Conservation (phyloP, 2,797 vertebrate genomes). For the Chiroxiphia lanceolata region DNA sequence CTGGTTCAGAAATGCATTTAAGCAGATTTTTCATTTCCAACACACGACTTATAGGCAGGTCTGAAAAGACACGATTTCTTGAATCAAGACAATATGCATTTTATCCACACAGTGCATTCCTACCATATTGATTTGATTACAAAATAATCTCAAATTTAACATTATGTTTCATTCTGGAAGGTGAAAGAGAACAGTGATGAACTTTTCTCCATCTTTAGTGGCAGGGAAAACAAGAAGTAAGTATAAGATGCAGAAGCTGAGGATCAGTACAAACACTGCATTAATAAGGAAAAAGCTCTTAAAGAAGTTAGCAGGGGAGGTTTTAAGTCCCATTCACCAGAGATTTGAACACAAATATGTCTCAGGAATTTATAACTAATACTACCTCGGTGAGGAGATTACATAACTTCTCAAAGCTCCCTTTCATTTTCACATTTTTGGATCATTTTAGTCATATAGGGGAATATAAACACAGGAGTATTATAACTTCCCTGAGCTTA, state of each 20-base stretch:
- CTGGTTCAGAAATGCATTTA: neutral
- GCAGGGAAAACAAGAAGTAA: neutral
- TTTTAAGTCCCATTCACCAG: neutral
- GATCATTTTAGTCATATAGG: neutral
- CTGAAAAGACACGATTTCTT: neutral
- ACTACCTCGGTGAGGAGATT: neutral
- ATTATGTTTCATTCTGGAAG: neutral
- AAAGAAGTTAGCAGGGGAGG: neutral
- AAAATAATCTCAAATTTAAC: neutral
- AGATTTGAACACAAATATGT: neutral
- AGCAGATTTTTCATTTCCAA: neutral
- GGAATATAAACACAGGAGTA: neutral
- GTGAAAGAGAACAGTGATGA: neutral
- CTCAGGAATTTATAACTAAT: neutral
- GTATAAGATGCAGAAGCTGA: neutral
- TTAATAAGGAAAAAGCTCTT: neutral
- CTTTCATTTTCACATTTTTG: conserved; percentile 27
- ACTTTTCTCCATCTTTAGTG: neutral
- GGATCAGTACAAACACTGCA: neutral
- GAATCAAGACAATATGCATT: neutral
- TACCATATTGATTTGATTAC: neutral
- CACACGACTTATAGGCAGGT: neutral
- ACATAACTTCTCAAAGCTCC: neutral
- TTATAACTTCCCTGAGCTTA: neutral
- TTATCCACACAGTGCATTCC: neutral